A percentile compares a stretch with the other conserved stretches of the same genome.
phyloP scores from a whole-genome alignment of 2,888 invertebrate species.

The Drosophila fungiperda region DNA sequence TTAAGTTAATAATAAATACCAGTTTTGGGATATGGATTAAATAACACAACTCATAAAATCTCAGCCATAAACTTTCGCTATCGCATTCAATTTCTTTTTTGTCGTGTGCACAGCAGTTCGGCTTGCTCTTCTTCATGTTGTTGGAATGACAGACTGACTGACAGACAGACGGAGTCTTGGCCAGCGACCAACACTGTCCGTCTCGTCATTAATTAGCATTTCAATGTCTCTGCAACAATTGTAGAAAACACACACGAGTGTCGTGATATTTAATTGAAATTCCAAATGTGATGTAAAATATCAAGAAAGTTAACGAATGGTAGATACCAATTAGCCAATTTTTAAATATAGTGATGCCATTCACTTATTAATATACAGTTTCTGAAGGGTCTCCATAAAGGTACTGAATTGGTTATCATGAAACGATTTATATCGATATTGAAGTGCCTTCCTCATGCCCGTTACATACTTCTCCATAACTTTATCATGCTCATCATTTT shows the following conservation, averaged over 20 bases:
- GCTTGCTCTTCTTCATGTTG: constrained; percentile 19
- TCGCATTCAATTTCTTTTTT: constrained; percentile 73
- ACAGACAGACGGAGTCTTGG: constrained; percentile 23
- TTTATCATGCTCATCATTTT: neutral
- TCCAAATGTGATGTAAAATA: constrained; percentile 53
- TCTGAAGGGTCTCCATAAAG: neutral
- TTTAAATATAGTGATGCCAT: neutral
- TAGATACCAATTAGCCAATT: neutral
- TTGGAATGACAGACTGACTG: constrained; percentile 11
- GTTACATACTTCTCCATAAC: neutral
- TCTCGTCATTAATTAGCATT: constrained; percentile 49
- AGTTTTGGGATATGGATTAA: constrained; percentile 33
- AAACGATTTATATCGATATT: neutral
- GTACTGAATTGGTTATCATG: neutral
- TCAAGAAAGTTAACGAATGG: neutral
- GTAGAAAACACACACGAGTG: constrained; percentile 22
- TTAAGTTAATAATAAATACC: neutral
- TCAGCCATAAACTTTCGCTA: constrained; percentile 63
- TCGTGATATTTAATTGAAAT: constrained; percentile 64
- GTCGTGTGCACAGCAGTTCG: constrained; percentile 7
- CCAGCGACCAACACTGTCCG: constrained; percentile 36
- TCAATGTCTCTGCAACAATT: constrained; percentile 50
- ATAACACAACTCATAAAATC: constrained; percentile 40
- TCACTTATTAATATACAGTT: neutral
- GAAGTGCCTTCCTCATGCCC: neutral